Evolutionary conservation across 1,140 invertebrate species (phyloP).

Genomic region (Paraescarpia echinospica): DNA sequence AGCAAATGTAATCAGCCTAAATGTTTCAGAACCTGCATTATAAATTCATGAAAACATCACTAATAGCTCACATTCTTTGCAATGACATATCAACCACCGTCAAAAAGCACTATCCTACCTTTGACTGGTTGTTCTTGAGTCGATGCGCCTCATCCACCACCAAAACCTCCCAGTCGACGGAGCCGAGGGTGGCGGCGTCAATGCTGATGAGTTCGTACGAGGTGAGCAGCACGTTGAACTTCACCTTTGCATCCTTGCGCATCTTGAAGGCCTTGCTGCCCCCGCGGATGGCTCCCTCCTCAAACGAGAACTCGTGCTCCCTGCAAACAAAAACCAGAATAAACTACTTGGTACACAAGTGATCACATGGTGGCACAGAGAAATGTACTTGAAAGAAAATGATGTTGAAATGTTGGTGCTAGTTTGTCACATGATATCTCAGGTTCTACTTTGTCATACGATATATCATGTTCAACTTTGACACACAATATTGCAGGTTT

Average conservation of each 20-base stretch:
- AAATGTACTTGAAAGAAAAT: constrained; percentile 55
- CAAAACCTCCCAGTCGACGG: constrained; percentile 98
- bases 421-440: too few relatives aligned
- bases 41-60: background rate
- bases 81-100: background rate
- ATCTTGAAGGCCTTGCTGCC: constrained; percentile 82
- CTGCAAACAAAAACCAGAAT: constrained; percentile 53
- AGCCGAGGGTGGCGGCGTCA: constrained; percentile 93
- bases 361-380: constrained; percentile 61
- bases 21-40: background rate
- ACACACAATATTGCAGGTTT: too few relatives aligned
- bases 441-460: too few relatives aligned
- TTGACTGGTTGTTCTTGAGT: constrained; percentile 98
- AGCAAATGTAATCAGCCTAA: background rate
- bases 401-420: too few relatives aligned
- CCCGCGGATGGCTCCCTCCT: constrained; percentile 84
- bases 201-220: constrained; percentile 98
- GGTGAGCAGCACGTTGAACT: constrained; percentile 97
- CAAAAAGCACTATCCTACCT: constrained; percentile 60
- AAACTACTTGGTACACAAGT: background rate
- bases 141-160: constrained; percentile 98
- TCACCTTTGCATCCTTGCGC: constrained; percentile 70
- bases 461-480: too few relatives aligned
- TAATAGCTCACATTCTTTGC: background rate
- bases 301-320: constrained; percentile 97